Base-by-base conservation (phyloP, 2,797 vertebrate species). In the Vireo griseus region DNA sequence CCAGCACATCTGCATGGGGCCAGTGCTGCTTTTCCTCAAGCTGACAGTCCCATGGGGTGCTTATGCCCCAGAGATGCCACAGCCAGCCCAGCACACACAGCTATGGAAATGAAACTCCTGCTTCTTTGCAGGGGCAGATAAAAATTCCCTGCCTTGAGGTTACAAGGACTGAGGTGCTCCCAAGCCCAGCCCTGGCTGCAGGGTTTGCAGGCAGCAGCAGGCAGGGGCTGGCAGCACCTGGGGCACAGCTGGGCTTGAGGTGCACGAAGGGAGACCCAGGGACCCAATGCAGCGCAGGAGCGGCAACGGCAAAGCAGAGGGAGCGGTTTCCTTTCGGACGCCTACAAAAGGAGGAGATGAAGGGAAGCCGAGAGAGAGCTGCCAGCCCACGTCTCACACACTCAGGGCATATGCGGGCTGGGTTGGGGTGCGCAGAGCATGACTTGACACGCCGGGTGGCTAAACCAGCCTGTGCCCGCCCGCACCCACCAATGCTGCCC, bases 251-350 rank as follows among this genome's bases (percentile, higher is more conserved):
- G 0, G 40, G 48, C 54, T 78, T 5, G 3, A 57, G 57, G 37
- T 15, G 57, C 48, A 13, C 1, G 0, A 48, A 35, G 57, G 6
- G 67, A 63, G 20, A 88, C 13, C 7, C 29, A 12, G 51, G 44
- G 37, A 77, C 22, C 3, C 17, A 11, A 4, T 0, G 3, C 1
- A 6, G 13, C 1, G 6, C 2, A 4, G 31, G 35, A 77, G 52
- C 18, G 2, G 18, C 62, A 42, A 2, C 45, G 67, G 88, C 67
- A 50, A 42, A 54, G 71, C 39, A 24, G 42, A 45, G 74, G 73
- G 77, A 62, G 67, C 0, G 0, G 24, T 8, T 87, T 45, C 40
- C 73, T 39, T 39, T 20, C 6, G 0, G 50, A 22, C 42, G 54
- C 62, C 88, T 57, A 50, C 90, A 85, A 65, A 82, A 77, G 65